These are phyloP conservation scores for Chrysocyon brachyurus DNA, from an alignment of 2,797 vertebrate species.

Conservation along the genomic window DNA sequence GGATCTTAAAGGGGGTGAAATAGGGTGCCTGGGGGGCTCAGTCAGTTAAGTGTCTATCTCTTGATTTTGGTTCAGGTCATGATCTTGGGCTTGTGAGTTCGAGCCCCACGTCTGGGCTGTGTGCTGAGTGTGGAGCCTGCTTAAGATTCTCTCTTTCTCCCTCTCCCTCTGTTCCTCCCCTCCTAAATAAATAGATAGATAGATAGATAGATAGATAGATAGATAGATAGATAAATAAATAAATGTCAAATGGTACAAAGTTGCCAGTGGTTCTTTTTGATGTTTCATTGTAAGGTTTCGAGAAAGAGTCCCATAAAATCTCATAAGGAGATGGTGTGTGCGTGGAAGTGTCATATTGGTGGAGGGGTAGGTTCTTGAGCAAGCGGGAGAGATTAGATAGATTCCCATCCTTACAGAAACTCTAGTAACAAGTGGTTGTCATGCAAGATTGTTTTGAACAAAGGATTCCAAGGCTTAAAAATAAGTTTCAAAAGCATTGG, in stretches of 20 bases:
- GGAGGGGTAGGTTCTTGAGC: not conserved
- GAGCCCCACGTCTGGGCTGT: not conserved
- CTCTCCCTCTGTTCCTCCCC: not conserved
- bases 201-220: not conserved
- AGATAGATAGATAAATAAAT: not conserved
- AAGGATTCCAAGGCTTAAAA: not conserved
- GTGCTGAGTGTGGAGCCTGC: not conserved
- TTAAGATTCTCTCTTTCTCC: not conserved
- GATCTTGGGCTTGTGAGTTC: not conserved
- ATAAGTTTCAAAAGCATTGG: not conserved
- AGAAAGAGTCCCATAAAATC: not conserved
- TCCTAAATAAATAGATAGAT: not conserved
- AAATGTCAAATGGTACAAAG: not conserved
- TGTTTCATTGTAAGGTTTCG: not conserved
- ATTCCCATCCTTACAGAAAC: not conserved
- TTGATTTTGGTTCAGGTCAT: not conserved
- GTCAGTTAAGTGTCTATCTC: not conserved
- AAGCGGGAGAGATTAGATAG: not conserved
- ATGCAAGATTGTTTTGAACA: conserved; percentile 4
- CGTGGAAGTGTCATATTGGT: not conserved
- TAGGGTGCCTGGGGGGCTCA: not conserved
- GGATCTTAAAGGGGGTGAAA: not conserved
- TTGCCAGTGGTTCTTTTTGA: not conserved
- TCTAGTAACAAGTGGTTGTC: not conserved
- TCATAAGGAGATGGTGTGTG: not conserved